Evolutionary conservation across 2,888 invertebrate genomes (phyloP), one percentile per base, ranked within the genome.

Genomic region (Aelia acuminata): DNA sequence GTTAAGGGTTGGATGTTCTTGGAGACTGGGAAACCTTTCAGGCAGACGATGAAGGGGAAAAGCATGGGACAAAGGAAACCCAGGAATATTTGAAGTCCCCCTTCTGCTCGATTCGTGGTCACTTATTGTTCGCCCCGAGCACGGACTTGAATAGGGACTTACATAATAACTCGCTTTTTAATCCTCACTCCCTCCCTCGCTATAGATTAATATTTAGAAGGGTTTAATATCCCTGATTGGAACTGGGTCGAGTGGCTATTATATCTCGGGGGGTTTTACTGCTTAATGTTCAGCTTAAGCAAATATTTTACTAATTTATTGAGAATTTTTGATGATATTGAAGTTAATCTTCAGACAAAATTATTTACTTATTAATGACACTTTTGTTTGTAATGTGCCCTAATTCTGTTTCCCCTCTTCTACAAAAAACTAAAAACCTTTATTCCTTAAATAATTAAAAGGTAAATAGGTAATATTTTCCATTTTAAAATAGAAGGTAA

Each of bases 81-180:
- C 43, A 3, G 80, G 80, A 80, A 80, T 80, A 80, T 47, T 80
- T 47, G 80, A 47, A 39, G 80, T 80, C 63, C n/a, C 43, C 80
- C 43, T 80, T 47, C 43, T 80, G 80, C 43, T 47, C 80, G 13
- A 80, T 80, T 47, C 39, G 43, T 47, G 80, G 80, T 80, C 80
- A 80, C 43, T 80, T 80, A 80, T 80, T 43, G 43, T 80, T 80
- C 80, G 80, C 43, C 3, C 80, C 7, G 43, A 5, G n/a, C 13
- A 20, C 13, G 39, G 80, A 80, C n/a, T 80, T 80, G 80, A 80
- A 80, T 80, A 47, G 43, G 43, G 80, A n/a, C 80, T 80, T 80
- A 43, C 39, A 43, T 80, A 80, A 43, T 80, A 80, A 39, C 43
- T 43, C 80, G 80, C 22, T 80, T 47, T 80, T 80, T 80, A 43